phyloP scores from a whole-genome alignment of 1,140 invertebrate genomes.

The Lepeophtheirus salmonis region DNA sequence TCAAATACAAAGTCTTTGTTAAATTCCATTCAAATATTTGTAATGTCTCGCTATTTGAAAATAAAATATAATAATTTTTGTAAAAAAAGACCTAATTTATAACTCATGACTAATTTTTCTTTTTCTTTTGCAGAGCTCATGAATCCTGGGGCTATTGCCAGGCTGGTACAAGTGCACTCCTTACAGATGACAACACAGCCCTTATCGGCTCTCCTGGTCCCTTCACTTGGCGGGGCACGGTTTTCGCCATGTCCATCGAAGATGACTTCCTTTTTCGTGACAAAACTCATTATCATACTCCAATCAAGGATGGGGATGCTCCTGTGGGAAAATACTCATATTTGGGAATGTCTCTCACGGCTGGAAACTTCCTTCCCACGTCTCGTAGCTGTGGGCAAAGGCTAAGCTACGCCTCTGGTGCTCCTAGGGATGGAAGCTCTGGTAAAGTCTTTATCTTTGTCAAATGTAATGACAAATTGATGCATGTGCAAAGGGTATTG shows the following conservation, averaged over 20 bases:
- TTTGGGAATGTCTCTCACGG: constrained; percentile 70
- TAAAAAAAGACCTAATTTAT: too few relatives aligned
- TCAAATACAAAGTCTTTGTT: too few relatives aligned
- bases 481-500: constrained; percentile 20
- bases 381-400: constrained; percentile 23
- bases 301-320: constrained; percentile 37
- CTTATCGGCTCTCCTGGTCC: constrained; percentile 68
- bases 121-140: constrained; percentile 43
- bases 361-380: constrained; percentile 42
- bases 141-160: constrained; percentile 80
- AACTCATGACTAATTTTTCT: too few relatives aligned
- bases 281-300: constrained; percentile 54
- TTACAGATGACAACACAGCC: constrained; percentile 55
- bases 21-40: too few relatives aligned
- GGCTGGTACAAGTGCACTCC: constrained; percentile 61
- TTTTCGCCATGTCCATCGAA: constrained; percentile 54
- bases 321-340: constrained; percentile 78
- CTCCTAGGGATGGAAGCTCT: constrained; percentile 57
- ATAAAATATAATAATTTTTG: too few relatives aligned
- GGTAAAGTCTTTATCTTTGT: constrained; percentile 63
- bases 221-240: constrained; percentile 65
- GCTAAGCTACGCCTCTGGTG: constrained; percentile 57
- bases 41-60: too few relatives aligned
- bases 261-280: constrained; percentile 53
- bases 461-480: constrained; percentile 19